phyloP scores from a whole-genome alignment of 2,888 invertebrate species.

The Germaria angustata region DNA sequence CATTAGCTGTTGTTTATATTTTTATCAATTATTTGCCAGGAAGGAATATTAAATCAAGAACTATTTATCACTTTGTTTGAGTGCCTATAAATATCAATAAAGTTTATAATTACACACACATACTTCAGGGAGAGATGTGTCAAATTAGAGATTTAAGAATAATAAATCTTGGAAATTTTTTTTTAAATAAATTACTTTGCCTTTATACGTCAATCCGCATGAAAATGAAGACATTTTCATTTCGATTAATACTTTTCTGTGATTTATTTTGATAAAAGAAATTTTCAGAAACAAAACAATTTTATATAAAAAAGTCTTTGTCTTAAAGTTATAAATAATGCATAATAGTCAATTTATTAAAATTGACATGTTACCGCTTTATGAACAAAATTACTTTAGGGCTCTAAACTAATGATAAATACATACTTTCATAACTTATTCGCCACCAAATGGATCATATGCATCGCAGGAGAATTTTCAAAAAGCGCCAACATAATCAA shows the following conservation, averaged over 20 bases:
- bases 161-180: no score
- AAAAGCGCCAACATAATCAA: no score
- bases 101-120: conserved; percentile 36
- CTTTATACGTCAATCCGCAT: no score
- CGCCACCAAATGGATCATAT: no score
- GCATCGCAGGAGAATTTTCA: no score
- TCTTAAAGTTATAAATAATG: conserved; percentile 71
- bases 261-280: not conserved
- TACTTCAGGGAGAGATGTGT: conserved; percentile 24
- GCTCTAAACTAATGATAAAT: no score
- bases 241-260: no score
- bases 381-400: conserved; percentile 67
- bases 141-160: not conserved
- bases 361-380: conserved; percentile 71
- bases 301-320: not conserved
- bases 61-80: conserved; percentile 39
- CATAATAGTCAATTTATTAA: conserved; percentile 74
- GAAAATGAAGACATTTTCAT: no score
- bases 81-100: no score
- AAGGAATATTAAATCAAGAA: not conserved
- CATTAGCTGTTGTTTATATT: not conserved
- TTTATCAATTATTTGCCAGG: not conserved
- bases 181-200: no score
- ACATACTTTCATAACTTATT: no score
- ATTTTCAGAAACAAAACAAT: no score